Percentiles rank a stretch among this genome's conserved stretches.
Conservation (phyloP, 2,113 vertebrate species). For the Siniperca knerii region DNA sequence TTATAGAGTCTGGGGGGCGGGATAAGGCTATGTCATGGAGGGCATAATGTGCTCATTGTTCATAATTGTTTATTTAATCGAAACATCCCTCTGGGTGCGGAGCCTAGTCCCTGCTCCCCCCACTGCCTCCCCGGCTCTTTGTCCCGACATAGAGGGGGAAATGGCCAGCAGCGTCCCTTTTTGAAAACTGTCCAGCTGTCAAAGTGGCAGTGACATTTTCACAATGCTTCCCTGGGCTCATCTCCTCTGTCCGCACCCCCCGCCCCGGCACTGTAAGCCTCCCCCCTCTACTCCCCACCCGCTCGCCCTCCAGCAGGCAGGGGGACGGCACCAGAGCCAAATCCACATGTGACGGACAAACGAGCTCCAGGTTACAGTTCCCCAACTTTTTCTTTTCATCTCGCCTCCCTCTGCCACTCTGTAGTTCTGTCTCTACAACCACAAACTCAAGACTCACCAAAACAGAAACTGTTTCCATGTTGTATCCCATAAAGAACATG, state of each 20-base stretch:
- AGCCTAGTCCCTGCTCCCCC: conserved; percentile 68
- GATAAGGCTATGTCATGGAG: conserved; percentile 76
- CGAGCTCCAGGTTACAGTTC: conserved; percentile 39
- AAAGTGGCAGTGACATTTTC: conserved; percentile 87
- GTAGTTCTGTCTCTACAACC: not conserved
- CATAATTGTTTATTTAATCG: conserved; percentile 85
- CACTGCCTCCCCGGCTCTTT: conserved; percentile 70
- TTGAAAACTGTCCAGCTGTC: conserved; percentile 88
- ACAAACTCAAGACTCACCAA: conserved; percentile 23
- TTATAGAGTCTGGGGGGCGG: conserved; percentile 47
- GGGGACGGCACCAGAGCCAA: conserved; percentile 35
- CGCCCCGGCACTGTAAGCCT: conserved; percentile 57
- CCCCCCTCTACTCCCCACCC: conserved; percentile 1
- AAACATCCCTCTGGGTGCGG: conserved; percentile 75
- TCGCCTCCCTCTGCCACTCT: conserved; percentile 9
- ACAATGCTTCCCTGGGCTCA: conserved; percentile 82
- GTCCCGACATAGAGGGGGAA: conserved; percentile 81
- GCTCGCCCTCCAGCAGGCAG: conserved; percentile 31
- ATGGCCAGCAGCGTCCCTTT: conserved; percentile 81
- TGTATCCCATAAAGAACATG: conserved; percentile 4
- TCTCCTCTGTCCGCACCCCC: conserved; percentile 64
- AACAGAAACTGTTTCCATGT: conserved; percentile 1
- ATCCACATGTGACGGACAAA: conserved; percentile 52
- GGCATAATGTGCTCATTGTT: conserved; percentile 86
- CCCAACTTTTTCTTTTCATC: conserved; percentile 17